These are phyloP conservation scores for Tridacna crocea DNA, from an alignment of 2,888 invertebrate genomes.

Conservation along the genomic window DNA sequence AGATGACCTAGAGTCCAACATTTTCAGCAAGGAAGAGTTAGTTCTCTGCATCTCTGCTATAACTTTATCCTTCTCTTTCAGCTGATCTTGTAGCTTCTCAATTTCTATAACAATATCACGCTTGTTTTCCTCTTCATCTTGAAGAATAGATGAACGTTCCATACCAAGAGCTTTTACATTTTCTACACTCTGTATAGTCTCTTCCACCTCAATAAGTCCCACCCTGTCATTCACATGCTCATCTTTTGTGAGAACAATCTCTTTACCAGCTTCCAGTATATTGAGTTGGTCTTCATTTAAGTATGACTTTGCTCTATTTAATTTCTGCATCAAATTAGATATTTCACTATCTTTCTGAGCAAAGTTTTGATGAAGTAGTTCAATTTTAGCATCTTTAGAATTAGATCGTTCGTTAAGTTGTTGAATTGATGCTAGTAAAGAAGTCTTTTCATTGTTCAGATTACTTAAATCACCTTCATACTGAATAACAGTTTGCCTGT, in stretches of 20 bases:
- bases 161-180: constrained; percentile 29
- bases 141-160: constrained; percentile 17
- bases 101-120: constrained; percentile 66
- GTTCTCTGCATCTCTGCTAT: constrained; percentile 79
- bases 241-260: constrained; percentile 62
- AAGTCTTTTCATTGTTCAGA: constrained; percentile 62
- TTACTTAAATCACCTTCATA: constrained; percentile 64
- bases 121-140: constrained; percentile 28
- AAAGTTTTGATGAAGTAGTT: constrained; percentile 60
- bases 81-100: constrained; percentile 69
- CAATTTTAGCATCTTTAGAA: constrained; percentile 60
- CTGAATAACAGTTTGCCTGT: constrained; percentile 53
- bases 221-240: constrained; percentile 43
- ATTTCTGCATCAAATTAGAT: constrained; percentile 54
- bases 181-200: constrained; percentile 38
- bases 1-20: constrained; percentile 77
- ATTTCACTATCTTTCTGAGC: constrained; percentile 68
- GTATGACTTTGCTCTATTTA: constrained; percentile 60
- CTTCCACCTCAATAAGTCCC: constrained; percentile 37
- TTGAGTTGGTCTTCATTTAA: constrained; percentile 60
- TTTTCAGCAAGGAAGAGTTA: constrained; percentile 77
- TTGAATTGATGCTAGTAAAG: constrained; percentile 49
- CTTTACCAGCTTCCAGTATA: constrained; percentile 36
- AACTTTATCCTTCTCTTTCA: constrained; percentile 79
- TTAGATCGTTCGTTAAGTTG: constrained; percentile 46